Base-by-base conservation (phyloP, 2,888 invertebrate species). In the Ophraella communa region DNA sequence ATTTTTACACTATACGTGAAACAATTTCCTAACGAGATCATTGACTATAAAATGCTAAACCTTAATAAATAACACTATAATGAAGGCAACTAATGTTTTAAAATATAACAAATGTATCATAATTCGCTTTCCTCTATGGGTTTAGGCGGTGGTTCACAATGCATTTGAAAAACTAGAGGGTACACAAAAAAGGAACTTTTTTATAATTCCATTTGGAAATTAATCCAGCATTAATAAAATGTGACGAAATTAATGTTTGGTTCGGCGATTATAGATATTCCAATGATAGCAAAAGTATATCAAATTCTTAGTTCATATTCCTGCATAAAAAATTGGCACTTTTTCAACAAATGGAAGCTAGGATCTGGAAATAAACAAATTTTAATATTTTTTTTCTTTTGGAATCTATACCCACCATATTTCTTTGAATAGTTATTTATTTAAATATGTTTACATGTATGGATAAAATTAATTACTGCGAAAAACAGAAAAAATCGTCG, bases 1-100 rank as follows among this genome's bases (percentile, higher is more conserved):
- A 58, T 69, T 70, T 69, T 67, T 72, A 72, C 71, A 71, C 70
- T 72, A 70, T 70, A 68, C 66, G 71, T 70, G 71, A 70, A n/a
- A 70, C 67, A 67, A 71, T 69, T 73, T 64, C 75, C 74, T 76
- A 78, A 77, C 78, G 79, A 79, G 79, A 79, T 79, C 79, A 79
- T 75, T 74, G 72, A 74, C 72, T 74, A 76, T 77, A 76, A 76
- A 77, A 77, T 74, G 73, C 71, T 70, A 74, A 71, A 68, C 73
- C 74, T 72, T 73, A 74, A 76, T 73, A 74, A 73, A 65, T 70
- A 71, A 75, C 72, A 71, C 68, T 66, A 71, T 64, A 67, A 68
- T 67, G 63, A 71, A 73, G 72, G 70, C 71, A 71, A 69, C 70
- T 65, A 64, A 63, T 64, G 51, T 64, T 64, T 57, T 33, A 47